phyloP scores from a whole-genome alignment of 2,113 vertebrate species.

The Poecilia latipinna region DNA sequence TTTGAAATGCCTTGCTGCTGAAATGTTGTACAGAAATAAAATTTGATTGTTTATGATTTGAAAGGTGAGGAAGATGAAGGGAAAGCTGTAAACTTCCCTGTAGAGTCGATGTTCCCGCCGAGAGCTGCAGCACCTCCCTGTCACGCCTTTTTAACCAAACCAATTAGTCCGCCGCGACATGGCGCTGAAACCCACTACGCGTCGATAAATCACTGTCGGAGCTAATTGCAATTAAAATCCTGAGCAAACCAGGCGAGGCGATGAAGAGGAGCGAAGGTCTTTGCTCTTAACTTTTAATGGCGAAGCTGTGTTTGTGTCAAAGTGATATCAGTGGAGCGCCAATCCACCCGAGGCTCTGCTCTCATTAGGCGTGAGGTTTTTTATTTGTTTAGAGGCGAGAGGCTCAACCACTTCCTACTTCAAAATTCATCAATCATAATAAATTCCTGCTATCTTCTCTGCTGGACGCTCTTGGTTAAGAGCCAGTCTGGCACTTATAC shows the following conservation, averaged over 20 bases:
- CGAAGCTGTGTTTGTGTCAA: conserved; percentile 52
- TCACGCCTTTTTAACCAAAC: conserved; percentile 78
- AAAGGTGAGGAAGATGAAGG: neutral
- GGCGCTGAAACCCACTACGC: conserved; percentile 47
- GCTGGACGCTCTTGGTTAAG: neutral
- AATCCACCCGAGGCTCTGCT: conserved; percentile 40
- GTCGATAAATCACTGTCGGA: conserved; percentile 74
- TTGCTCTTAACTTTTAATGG: conserved; percentile 70
- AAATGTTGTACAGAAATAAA: too few relatives aligned
- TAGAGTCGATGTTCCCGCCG: conserved; percentile 7
- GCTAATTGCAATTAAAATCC: conserved; percentile 80
- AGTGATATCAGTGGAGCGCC: conserved; percentile 56
- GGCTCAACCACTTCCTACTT: conserved; percentile 1
- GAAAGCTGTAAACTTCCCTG: neutral
- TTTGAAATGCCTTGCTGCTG: too few relatives aligned
- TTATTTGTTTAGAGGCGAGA: conserved; percentile 25
- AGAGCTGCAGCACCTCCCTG: conserved; percentile 30
- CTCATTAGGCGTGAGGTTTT: conserved; percentile 39
- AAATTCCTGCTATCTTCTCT: conserved; percentile 10
- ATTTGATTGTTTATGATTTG: too few relatives aligned
- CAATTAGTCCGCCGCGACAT: conserved; percentile 73
- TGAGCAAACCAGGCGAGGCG: conserved; percentile 70
- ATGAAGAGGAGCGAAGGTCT: conserved; percentile 56
- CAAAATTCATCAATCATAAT: conserved; percentile 37
- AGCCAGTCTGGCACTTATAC: neutral